Evolutionary conservation across 2,113 vertebrate genomes (phyloP).

Genomic region (Shinisaurus crocodilurus): DNA sequence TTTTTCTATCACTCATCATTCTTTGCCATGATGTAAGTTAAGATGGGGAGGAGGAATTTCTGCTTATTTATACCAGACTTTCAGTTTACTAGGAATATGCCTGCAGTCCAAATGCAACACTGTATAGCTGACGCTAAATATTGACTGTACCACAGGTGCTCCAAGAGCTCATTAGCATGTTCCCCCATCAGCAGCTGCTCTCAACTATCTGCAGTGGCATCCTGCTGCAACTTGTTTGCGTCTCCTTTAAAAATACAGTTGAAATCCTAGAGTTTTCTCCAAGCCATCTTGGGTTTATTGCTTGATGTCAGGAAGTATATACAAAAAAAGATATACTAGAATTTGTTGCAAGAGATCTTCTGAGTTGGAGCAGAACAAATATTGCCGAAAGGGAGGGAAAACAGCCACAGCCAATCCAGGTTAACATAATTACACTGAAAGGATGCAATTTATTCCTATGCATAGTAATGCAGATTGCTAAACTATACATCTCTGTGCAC

Average conservation of each 20-base stretch:
- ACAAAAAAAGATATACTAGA: background rate
- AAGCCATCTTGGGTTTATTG: background rate
- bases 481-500: rapidly evolving
- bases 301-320: background rate
- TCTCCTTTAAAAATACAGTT: rapidly evolving
- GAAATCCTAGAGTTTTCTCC: rapidly evolving
- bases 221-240: background rate
- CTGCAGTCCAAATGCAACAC: slow-evolving; percentile 27
- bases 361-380: slow-evolving; percentile 4
- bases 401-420: background rate
- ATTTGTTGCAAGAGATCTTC: rapidly evolving
- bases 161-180: background rate
- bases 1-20: slow-evolving; percentile 20
- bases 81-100: background rate
- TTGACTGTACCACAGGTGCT: background rate
- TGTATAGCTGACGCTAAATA: slow-evolving; percentile 17
- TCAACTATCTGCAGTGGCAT: background rate
- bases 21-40: slow-evolving; percentile 7
- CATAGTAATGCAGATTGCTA: background rate
- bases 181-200: background rate
- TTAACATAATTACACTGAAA: slow-evolving; percentile 19
- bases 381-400: background rate
- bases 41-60: background rate
- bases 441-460: rapidly evolving
- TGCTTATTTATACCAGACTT: slow-evolving; percentile 20